Base-by-base conservation (phyloP, 1,140 invertebrate species). In the Trissolcus basalis region DNA sequence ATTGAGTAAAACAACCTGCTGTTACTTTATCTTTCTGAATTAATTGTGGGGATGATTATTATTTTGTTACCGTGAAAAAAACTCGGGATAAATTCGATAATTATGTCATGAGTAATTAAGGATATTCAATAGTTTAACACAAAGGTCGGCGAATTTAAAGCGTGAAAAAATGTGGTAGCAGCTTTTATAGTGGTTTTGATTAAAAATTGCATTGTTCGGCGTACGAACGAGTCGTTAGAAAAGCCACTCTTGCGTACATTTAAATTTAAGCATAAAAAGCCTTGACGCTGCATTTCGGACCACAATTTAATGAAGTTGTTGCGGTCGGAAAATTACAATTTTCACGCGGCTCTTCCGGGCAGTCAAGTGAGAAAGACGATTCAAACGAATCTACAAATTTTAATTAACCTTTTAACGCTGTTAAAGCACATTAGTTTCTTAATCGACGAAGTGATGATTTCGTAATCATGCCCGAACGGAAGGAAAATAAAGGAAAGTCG, bases 41-140 rank as follows among this genome's bases (percentile, higher is more conserved):
- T n/a, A n/a, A n/a, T n/a, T n/a, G n/a, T n/a, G n/a, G n/a, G n/a
- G n/a, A n/a, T n/a, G n/a, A n/a, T n/a, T n/a, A n/a, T n/a, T n/a
- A n/a, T n/a, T n/a, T n/a, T n/a, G n/a, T n/a, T n/a, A n/a, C n/a
- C n/a, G n/a, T n/a, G n/a, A n/a, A n/a, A n/a, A n/a, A n/a, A n/a
- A n/a, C n/a, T n/a, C n/a, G n/a, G n/a, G n/a, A 55, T 48, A 41
- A 55, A 48, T 15, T 55, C 32, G 4, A 6, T n/a, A 12, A 27
- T 27, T 27, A 27, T 27, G 6, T 27, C 19, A 6, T 27, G 1
- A 6, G 1, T 27, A 27, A 27, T 27, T 27, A 27, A 27, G 19
- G 19, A 16, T 71, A 80, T 76, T 74, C 70, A 77, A 79, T 80
- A 77, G 69, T 70, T 59, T 59, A 79, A 77, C 47, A 56, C 49